phyloP scores from a whole-genome alignment of 2,113 vertebrate species.

The Chlamydotis undulata region DNA sequence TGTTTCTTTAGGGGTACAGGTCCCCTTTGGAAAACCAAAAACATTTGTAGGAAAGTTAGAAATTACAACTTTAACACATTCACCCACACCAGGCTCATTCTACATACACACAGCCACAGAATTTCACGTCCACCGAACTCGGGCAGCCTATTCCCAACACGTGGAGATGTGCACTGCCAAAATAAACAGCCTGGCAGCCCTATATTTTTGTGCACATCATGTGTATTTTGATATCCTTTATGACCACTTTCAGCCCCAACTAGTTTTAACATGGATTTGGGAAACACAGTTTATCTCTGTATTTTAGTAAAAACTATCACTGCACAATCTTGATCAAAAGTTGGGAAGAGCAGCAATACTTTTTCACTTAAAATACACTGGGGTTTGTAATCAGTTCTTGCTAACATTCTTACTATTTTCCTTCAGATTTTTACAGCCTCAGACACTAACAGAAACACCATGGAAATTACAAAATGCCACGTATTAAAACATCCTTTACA shows the following conservation, averaged over 20 bases:
- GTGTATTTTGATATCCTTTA: fast-evolving
- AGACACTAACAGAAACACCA: background rate
- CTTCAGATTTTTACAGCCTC: background rate
- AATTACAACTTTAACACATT: background rate
- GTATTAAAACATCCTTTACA: background rate
- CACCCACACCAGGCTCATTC: background rate
- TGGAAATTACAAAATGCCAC: background rate
- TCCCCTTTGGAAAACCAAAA: background rate
- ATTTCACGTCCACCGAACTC: no score
- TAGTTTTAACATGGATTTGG: background rate
- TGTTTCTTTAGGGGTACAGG: background rate
- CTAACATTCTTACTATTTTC: background rate
- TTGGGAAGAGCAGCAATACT: background rate
- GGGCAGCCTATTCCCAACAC: background rate
- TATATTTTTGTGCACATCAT: background rate
- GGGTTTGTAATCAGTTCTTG: background rate
- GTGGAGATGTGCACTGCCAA: background rate
- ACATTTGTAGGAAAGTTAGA: background rate
- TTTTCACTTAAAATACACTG: background rate
- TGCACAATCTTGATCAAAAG: background rate
- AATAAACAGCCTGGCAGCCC: fast-evolving
- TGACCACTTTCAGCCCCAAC: background rate
- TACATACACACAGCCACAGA: background rate
- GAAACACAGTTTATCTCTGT: background rate
- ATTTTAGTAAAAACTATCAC: background rate